A percentile compares a stretch with the other conserved stretches of the same genome.
Evolutionary conservation across 2,888 invertebrate species (phyloP).

Genomic region (Thumatha senex): DNA sequence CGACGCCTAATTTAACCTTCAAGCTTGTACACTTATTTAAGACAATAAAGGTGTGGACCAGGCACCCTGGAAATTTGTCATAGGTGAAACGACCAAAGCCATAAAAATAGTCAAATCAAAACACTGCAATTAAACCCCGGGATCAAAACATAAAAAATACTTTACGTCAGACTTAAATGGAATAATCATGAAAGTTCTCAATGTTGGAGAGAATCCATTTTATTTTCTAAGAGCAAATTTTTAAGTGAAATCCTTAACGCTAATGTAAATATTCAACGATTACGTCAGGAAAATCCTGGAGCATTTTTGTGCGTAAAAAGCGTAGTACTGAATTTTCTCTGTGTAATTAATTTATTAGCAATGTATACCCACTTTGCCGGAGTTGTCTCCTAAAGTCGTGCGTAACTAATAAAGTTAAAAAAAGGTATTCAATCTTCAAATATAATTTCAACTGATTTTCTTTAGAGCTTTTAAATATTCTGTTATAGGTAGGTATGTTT

Average conservation of each 20-base stretch:
- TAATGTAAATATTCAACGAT: conserved; percentile 36
- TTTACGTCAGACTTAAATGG: not conserved
- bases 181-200: conserved; percentile 4
- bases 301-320: conserved; percentile 3
- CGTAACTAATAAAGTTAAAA: not conserved
- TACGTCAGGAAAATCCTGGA: conserved; percentile 8
- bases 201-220: conserved; percentile 13
- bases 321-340: conserved; percentile 13
- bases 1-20: too few relatives aligned
- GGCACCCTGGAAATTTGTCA: too few relatives aligned
- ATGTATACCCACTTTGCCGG: not conserved
- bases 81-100: too few relatives aligned
- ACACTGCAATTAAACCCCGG: too few relatives aligned
- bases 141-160: not conserved
- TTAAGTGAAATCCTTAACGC: conserved; percentile 22
- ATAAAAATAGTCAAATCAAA: too few relatives aligned
- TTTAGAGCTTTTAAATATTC: too few relatives aligned
- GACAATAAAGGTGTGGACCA: too few relatives aligned
- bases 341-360: conserved; percentile 16
- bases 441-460: not conserved
- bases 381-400: conserved; percentile 6
- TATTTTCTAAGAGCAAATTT: conserved; percentile 11
- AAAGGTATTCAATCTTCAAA: not conserved
- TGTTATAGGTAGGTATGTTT: too few relatives aligned
- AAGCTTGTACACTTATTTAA: too few relatives aligned